phyloP scores from a whole-genome alignment of 2,113 vertebrate species.

The Rhea americana region DNA sequence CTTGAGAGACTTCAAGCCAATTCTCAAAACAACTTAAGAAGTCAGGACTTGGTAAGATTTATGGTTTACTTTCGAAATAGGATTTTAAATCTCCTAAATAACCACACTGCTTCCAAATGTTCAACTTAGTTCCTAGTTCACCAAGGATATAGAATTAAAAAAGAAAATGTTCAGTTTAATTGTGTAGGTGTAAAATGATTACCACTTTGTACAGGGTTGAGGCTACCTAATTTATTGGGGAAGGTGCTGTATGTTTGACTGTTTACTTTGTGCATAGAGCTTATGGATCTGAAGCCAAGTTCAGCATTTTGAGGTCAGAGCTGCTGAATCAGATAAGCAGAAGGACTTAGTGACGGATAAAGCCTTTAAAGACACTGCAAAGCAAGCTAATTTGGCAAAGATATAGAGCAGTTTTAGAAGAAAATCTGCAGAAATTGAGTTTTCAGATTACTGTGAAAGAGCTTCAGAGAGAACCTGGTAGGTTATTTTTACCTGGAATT shows the following conservation, averaged over 20 bases:
- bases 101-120: neutral
- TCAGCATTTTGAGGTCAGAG: neutral
- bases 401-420: neutral
- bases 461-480: neutral
- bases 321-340: neutral
- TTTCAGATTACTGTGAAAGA: neutral
- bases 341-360: neutral
- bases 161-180: neutral
- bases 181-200: neutral
- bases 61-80: neutral
- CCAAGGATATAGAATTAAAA: neutral
- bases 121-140: neutral
- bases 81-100: slow-evolving; percentile 10
- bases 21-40: neutral
- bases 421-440: neutral
- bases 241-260: neutral
- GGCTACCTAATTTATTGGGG: neutral
- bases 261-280: neutral
- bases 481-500: neutral
- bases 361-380: neutral
- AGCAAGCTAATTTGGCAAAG: neutral
- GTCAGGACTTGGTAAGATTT: neutral
- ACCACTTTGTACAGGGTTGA: neutral
- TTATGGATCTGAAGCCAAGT: neutral
- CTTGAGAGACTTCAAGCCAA: neutral